Evolutionary conservation across 2,113 vertebrate genomes (phyloP), one percentile per base, ranked within the genome.

Genomic region (Pangasianodon gigas): DNA sequence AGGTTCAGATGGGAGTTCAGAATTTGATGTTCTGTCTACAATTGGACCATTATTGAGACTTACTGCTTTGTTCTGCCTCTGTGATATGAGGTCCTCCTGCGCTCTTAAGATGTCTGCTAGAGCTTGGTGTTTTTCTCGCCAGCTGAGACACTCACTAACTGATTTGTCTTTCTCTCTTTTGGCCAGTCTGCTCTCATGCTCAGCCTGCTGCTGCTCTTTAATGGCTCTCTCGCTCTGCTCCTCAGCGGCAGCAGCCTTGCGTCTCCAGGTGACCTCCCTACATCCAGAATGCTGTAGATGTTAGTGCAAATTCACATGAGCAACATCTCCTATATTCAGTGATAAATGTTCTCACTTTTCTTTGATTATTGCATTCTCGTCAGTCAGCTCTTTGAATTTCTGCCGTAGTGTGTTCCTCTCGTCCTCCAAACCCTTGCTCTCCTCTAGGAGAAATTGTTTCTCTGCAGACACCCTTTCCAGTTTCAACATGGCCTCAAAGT

Each of bases 401-500:
- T 91, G 91, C 85, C 94, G 92, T 54, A 96, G 91, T 9, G 94
- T 87, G 0, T 93, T 93, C n/a, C 94, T 91, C 88, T 95, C 95
- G 0, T 32, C 91, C 88, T 94, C 93, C 92, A 94, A 90, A 11
- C 41, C 84, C 84, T 84, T 77, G 87, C 92, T 96, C 90, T 96
- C 95, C 85, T 95, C 92, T 51, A 92, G 85, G 18, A 94, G 88
- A 48, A 92, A 84, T 89, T 94, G 91, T 37, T 93, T 95, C 88
- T 97, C 96, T 37, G 90, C 93, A 0, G 90, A 93, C 69, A 92
- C 86, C 48, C 95, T 94, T 8, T 96, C 94, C 90, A 96, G 84
- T 80, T 96, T 95, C 93, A 96, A 91, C 93, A 96, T 93, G 2
- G 90, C 90, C 90, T 96, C 95, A 92, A 96, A 97, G 69, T 91